Conservation (phyloP, 2,113 vertebrate genomes). For the western clawed frog (Xenopus tropicalis) region DNA sequence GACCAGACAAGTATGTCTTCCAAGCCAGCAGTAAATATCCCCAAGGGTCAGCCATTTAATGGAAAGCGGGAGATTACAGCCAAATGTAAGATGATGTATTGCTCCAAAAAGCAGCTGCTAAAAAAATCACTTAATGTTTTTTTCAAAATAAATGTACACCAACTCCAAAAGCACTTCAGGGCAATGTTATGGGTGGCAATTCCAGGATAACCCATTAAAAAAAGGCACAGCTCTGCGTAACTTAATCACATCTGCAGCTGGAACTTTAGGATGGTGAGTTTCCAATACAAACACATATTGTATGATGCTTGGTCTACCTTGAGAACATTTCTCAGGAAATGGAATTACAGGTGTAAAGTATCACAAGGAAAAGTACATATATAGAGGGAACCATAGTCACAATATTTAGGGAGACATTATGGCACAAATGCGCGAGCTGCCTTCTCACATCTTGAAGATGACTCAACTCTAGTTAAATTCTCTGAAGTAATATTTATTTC, state of each 20-base stretch:
- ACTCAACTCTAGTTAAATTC: no score
- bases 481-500: not conserved
- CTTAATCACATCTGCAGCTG: constrained; percentile 29
- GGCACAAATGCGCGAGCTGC: not conserved
- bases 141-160: constrained; percentile 33
- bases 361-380: constrained; percentile 13
- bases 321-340: constrained; percentile 12
- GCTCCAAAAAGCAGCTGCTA: constrained; percentile 28
- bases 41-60: constrained; percentile 22
- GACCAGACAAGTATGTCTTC: constrained; percentile 14
- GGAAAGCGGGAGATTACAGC: constrained; percentile 6
- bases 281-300: constrained; percentile 32
- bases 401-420: constrained; percentile 1
- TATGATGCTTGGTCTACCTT: constrained; percentile 13
- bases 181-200: constrained; percentile 32
- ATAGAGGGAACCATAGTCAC: not conserved
- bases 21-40: constrained; percentile 30
- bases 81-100: constrained; percentile 11
- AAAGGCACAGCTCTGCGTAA: constrained; percentile 14
- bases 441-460: no score
- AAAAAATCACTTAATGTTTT: constrained; percentile 24
- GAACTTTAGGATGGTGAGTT: constrained; percentile 24
- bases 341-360: constrained; percentile 38
- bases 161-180: constrained; percentile 28
- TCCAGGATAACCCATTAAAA: constrained; percentile 9